Percentiles rank a stretch among this genome's conserved stretches.
phyloP scores from a whole-genome alignment of 2,113 vertebrate genomes.

The Bubo bubo region DNA sequence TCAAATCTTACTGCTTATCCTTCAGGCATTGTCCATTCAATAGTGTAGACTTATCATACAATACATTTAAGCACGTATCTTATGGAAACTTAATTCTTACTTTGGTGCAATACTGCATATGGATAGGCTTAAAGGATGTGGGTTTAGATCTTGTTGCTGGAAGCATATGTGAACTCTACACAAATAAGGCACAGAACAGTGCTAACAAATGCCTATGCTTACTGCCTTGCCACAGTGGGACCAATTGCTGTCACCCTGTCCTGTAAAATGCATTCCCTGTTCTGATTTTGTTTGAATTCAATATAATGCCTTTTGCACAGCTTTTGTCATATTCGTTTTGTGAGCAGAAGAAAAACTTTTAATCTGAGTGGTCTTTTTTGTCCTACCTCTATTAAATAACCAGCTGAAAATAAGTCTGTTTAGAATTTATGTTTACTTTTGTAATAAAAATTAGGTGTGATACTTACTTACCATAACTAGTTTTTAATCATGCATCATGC shows the following conservation, averaged over 20 bases:
- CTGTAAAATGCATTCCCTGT: not conserved
- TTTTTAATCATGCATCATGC: not conserved
- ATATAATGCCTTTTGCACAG: not conserved
- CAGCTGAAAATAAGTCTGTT: not conserved
- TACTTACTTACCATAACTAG: not conserved
- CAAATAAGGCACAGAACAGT: not conserved
- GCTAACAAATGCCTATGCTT: not conserved
- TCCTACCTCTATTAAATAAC: not conserved
- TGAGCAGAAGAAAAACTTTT: not conserved
- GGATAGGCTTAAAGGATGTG: not conserved
- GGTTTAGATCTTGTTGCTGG: not conserved
- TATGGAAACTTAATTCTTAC: not conserved
- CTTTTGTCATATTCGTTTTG: not conserved
- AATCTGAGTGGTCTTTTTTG: not conserved
- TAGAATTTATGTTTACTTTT: not conserved
- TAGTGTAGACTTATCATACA: not conserved
- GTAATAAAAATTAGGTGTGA: not conserved
- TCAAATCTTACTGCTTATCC: not conserved
- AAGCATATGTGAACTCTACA: not conserved
- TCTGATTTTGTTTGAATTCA: not conserved
- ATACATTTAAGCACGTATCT: not conserved
- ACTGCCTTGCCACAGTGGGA: not conserved
- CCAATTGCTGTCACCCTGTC: not conserved
- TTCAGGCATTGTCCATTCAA: not conserved
- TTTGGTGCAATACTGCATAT: not conserved